A percentile compares a stretch with the other conserved stretches of the same genome.
phyloP scores from a whole-genome alignment of 2,113 vertebrate species.

The Myiozetetes cayanensis region DNA sequence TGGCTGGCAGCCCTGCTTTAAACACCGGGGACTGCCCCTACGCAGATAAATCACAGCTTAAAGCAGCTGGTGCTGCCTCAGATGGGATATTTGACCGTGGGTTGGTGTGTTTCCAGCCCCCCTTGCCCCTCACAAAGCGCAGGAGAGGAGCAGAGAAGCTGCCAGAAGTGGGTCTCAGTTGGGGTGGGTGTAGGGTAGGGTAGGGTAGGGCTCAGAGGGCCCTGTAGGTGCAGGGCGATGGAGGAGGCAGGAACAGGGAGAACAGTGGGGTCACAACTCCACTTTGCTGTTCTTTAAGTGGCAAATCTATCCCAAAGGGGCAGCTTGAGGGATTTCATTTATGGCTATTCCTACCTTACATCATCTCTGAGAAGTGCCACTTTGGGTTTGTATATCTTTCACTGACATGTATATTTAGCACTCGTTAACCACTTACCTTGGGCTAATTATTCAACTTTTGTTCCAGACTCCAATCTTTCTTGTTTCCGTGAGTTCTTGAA shows the following conservation, averaged over 20 bases:
- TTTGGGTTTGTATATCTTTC: constrained; percentile 35
- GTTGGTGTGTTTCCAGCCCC: not conserved
- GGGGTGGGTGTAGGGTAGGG: no score
- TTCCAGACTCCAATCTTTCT: not conserved
- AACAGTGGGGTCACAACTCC: rapidly evolving
- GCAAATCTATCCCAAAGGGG: not conserved
- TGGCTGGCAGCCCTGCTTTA: not conserved
- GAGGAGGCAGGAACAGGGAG: not conserved
- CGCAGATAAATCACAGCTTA: not conserved
- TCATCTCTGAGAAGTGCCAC: constrained; percentile 7
- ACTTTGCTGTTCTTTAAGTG: not conserved
- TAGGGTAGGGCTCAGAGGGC: not conserved
- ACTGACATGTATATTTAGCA: constrained; percentile 35
- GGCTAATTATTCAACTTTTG: constrained; percentile 34
- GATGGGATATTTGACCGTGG: not conserved
- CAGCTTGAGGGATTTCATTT: not conserved
- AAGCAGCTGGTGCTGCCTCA: not conserved
- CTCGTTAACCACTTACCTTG: constrained; percentile 49
- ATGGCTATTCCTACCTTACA: not conserved
- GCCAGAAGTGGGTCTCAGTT: not conserved
- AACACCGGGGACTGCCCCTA: rapidly evolving
- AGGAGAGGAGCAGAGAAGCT: not conserved
- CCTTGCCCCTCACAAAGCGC: not conserved
- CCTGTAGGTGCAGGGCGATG: not conserved
- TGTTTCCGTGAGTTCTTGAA: not conserved